These are phyloP conservation scores for Malurus alboscapulatus DNA, from an alignment of 2,113 vertebrate genomes.

Conservation along the genomic window DNA sequence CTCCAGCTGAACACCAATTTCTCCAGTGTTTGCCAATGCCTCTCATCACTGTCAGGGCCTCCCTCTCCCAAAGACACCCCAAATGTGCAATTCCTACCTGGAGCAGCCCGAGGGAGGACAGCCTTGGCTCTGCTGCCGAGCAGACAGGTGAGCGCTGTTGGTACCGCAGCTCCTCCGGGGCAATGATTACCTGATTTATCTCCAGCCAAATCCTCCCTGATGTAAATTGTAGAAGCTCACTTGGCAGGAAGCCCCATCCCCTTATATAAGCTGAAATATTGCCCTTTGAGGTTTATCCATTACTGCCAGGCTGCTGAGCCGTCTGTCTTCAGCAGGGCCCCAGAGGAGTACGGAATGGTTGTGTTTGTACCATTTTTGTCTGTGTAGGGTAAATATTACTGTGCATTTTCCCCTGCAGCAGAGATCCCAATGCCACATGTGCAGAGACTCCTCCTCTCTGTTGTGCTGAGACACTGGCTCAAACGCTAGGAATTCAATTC, in stretches of 20 bases:
- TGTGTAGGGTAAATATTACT: slow-evolving; percentile 25
- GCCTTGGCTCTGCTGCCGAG: not conserved
- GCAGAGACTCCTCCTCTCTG: not conserved
- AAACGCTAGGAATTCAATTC: not conserved
- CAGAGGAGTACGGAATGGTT: not conserved
- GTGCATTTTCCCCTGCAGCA: not conserved
- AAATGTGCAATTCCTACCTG: not conserved
- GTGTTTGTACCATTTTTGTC: not conserved
- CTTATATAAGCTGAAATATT: slow-evolving; percentile 60
- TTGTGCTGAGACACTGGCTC: not conserved
- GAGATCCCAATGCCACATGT: not conserved
- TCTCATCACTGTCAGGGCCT: not conserved
- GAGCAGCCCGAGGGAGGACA: not conserved
- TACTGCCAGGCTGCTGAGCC: slow-evolving; percentile 8
- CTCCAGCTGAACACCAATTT: not conserved
- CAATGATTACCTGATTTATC: slow-evolving; percentile 43
- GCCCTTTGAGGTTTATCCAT: slow-evolving; percentile 47
- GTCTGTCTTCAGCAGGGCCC: slow-evolving; percentile 32
- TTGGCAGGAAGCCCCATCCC: slow-evolving; percentile 45
- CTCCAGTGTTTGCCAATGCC: not conserved
- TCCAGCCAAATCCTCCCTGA: slow-evolving; percentile 52
- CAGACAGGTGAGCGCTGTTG: slow-evolving; percentile 26
- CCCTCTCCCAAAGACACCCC: not conserved
- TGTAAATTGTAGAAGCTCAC: slow-evolving; percentile 46
- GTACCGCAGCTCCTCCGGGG: not conserved